Evolutionary conservation across 2,113 vertebrate species (phyloP), one percentile per base, ranked within the genome.

Genomic region (Octodon degus): DNA sequence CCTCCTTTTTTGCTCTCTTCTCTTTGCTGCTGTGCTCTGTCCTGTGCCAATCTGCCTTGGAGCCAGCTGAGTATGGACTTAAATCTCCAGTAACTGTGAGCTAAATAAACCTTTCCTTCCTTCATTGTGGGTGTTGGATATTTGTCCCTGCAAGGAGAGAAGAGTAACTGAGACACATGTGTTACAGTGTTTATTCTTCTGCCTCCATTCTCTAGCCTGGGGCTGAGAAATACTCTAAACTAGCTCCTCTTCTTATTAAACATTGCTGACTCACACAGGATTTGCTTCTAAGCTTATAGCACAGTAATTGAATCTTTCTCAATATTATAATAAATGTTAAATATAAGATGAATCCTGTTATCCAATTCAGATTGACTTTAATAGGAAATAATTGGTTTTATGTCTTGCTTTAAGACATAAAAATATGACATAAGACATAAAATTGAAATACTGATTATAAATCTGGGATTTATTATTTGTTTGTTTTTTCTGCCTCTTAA

Each of bases 381-480:
- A 68, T 34, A 34, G 67, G 32, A 68, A 68, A 34, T 34, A n/a
- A 17, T 91, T 87, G 68, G 62, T 87, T 96, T 70, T 70, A 32
- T 86, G 77, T 91, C 24, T 96, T 94, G 24, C 32, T 79, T 93
- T 55, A 76, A 79, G 50, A 84, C 25, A 20, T 94, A 90, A 32
- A 89, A 91, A 43, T 43, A 43, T 43, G 43, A 43, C 43, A 43
- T 55, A 76, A 79, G 50, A 84, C 25, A 16, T 94, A 90, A 32
- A 89, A 91, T 83, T 95, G 80, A 93, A 91, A 93, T 70, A 16
- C 79, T 86, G 16, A 22, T 84, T 91, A 89, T 43, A 94, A 58
- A 86, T 72, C 43, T 34, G 2, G 2, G n/a, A 77, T 84, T 63
- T 81, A 40, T 68, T 86, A 30, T 80, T 82, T 90, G 10, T 53